These are phyloP conservation scores for Nemotelus nigrinus DNA, from an alignment of 2,888 invertebrate genomes.

Conservation along the genomic window DNA sequence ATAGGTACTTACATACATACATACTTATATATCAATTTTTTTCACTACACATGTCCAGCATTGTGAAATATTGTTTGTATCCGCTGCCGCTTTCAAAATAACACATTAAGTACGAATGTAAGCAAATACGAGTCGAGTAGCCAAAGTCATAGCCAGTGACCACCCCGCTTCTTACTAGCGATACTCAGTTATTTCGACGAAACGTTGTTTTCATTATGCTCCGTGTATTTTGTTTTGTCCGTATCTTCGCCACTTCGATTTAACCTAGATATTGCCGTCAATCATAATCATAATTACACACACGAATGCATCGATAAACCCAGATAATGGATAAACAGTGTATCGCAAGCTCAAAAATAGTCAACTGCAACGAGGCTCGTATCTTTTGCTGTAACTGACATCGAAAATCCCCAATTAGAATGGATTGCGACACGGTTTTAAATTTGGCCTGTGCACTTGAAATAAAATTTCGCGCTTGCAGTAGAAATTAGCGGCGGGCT, in stretches of 20 bases:
- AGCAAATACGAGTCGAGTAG: too few relatives aligned
- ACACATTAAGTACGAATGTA: too few relatives aligned
- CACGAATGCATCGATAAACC: neutral
- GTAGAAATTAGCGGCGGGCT: neutral
- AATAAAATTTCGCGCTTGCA: neutral
- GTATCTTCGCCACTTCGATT: neutral
- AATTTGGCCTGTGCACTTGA: constrained; percentile 31
- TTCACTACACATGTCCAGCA: too few relatives aligned
- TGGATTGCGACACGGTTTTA: constrained; percentile 13
- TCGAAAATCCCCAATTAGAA: neutral
- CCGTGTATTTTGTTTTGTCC: neutral
- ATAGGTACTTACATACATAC: too few relatives aligned
- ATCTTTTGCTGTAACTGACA: neutral
- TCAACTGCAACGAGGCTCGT: neutral
- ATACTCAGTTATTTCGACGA: too few relatives aligned
- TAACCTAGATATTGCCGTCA: neutral
- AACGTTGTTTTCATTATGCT: too few relatives aligned
- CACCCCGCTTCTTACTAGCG: too few relatives aligned
- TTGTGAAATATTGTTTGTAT: too few relatives aligned
- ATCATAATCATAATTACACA: neutral
- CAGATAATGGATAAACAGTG: neutral
- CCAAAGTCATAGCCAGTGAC: too few relatives aligned
- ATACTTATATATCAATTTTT: too few relatives aligned
- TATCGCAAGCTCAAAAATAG: neutral
- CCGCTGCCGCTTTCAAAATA: too few relatives aligned